Base-by-base conservation (phyloP, 2,113 vertebrate species). In the Butorides virescens region DNA sequence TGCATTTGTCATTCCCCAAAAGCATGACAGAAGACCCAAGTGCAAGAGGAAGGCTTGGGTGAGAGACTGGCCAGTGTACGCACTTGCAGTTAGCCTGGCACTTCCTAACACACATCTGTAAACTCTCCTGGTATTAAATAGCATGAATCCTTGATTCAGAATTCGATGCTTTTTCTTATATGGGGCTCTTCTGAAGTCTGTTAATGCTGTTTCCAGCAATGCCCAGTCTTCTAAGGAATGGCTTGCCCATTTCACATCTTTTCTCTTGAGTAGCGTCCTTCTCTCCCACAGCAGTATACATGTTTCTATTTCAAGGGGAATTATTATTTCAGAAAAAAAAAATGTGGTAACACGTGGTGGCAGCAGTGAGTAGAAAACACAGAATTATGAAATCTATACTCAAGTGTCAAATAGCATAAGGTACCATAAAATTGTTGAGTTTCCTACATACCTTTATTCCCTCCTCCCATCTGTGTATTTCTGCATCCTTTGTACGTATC, bases 281-380 rank as follows among this genome's bases (percentile, higher is more conserved):
- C 65, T 58, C 2, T 7, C 36, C 30, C 66, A 50, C 5, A 7
- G 36, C n/a, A 68, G 44, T 16, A 32, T 7, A 9, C 19, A 36
- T 0, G 0, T 58, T 90, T 56, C 50, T 47, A 8, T 76, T 59
- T 67, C 63, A 62, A 68, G 39, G 27, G 56, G 36, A n/a, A 7
- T 18, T 85, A 44, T 12, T 74, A 61, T 53, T 81, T 81, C 76
- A 39, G 15, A 6, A 47, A 53, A 85, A 53, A 85, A 78, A 65
- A 49, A 5, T 8, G 68, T 42, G 78, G 77, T 62, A 89, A 95
- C 95, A 95, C 96, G 9, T 92, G 97, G 95, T 95, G 97, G 95
- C 97, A 97, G 95, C 86, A 97, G 88, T 46, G 96, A 97, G 95
- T 77, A 94, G 76, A 36, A 84, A 91, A 68, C 36, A 56, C 67